Percentiles rank a stretch among this genome's conserved stretches.
These are phyloP conservation scores for Malurus cyaneus DNA, from an alignment of 2,113 vertebrate species.

Conservation along the genomic window DNA sequence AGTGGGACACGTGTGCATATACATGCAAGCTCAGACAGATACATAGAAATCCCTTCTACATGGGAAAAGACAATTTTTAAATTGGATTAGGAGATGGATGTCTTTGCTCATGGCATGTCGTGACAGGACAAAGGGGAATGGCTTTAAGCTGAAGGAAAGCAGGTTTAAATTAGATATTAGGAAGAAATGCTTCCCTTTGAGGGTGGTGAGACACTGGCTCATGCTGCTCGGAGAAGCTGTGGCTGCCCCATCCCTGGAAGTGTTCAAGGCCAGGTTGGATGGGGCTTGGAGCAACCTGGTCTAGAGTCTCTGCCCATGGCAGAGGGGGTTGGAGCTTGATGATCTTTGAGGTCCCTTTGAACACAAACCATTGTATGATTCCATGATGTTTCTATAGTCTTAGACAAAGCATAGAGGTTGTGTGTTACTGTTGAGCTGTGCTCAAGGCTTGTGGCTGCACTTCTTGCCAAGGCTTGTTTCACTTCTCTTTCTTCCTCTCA, in stretches of 20 bases:
- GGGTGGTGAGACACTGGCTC: not conserved
- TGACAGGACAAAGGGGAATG: not conserved
- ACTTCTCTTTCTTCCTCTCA: not conserved
- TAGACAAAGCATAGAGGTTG: not conserved
- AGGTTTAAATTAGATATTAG: not conserved
- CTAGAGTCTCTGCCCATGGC: not conserved
- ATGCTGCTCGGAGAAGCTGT: not conserved
- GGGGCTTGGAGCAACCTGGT: not conserved
- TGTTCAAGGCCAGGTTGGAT: not conserved
- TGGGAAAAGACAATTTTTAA: not conserved
- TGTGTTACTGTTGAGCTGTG: not conserved
- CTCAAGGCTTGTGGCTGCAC: not conserved
- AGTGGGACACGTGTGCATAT: not conserved
- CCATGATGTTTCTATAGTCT: not conserved
- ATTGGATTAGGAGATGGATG: not conserved
- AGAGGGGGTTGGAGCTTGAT: not conserved
- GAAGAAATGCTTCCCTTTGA: not conserved
- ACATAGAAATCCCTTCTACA: not conserved
- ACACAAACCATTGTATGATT: not conserved
- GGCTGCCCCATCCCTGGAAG: not conserved
- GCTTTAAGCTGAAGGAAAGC: not conserved
- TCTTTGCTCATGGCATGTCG: not conserved
- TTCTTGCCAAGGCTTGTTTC: not conserved
- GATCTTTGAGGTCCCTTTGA: not conserved
- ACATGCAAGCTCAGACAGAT: not conserved